Evolutionary conservation across 1,140 invertebrate species (phyloP), one percentile per base, ranked within the genome.

Genomic region (Drosophila arizonae): DNA sequence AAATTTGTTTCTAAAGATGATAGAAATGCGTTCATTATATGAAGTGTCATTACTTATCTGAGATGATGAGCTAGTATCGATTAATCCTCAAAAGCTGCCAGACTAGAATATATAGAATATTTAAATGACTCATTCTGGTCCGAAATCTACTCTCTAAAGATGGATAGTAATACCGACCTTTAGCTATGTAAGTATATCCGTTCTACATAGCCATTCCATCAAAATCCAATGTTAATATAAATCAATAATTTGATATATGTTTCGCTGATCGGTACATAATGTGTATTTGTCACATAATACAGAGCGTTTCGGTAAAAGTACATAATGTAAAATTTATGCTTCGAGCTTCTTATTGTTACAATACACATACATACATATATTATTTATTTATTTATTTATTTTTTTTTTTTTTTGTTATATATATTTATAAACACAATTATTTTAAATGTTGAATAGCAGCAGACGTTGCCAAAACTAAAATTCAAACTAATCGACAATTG

Each of bases 231-330:
- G 10, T 9, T 6, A 30, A 36, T 6, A 36, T 48, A 21, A 11
- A 55, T 11, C 21, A 36, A 46, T 46, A 17, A 6, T 8, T 46
- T 6, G 3, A 21, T 36, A 3, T 33, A 36, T 13, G 9, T 41
- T 60, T 73, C 51, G 57, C 50, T 62, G 57, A 56, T 73, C 43
- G 65, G 67, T 74, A 86, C 70, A 70, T 81, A 76, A 76, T 78
- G 81, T 85, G 81, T 85, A 87, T 85, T 85, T 85, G 54, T 85
- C 76, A 64, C 70, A 86, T 86, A 86, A 87, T 86, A 86, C 81
- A 86, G 61, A 81, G 69, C 76, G 69, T 65, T 63, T 71, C 61
- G 61, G 21, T 77, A 81, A 81, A 81, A 73, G 75, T 77, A 85
- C 69, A 76, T 85, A 70, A 77, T 68, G 76, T 81, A 79, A 70